A percentile compares a stretch with the other conserved stretches of the same genome.
phyloP scores from a whole-genome alignment of 1,140 invertebrate genomes.

The Cyphomyrmex costatus region DNA sequence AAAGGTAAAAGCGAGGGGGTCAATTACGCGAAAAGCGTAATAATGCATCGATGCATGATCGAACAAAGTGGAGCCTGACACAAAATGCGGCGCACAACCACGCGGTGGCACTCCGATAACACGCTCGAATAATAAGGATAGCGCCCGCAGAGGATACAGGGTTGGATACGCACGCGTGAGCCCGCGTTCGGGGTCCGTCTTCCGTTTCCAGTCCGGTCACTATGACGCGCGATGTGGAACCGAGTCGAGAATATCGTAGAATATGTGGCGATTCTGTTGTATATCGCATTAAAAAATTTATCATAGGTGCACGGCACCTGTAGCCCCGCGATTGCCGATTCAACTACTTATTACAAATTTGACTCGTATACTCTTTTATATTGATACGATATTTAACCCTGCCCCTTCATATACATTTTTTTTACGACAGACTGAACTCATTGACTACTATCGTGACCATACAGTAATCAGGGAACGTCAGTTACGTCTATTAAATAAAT shows the following conservation, averaged over 20 bases:
- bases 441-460: not conserved
- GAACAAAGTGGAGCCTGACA: constrained; percentile 8
- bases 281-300: constrained; percentile 10
- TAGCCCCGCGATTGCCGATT: not conserved
- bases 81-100: not conserved
- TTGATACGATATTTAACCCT: not conserved
- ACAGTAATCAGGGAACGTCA: not conserved
- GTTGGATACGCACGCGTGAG: constrained; percentile 87
- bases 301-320: not conserved
- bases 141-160: constrained; percentile 85
- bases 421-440: not conserved
- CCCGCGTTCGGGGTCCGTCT: constrained; percentile 85
- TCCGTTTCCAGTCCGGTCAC: constrained; percentile 81
- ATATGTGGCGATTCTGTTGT: not conserved
- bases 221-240: constrained; percentile 62
- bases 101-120: constrained; percentile 83
- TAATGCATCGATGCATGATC: constrained; percentile 24
- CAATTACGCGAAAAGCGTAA: constrained; percentile 2
- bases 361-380: not conserved
- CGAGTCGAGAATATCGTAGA: constrained; percentile 6
- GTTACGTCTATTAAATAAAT: not conserved
- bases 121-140: constrained; percentile 87
- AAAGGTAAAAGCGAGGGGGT: constrained; percentile 6
- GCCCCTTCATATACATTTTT: not conserved
- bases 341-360: not conserved